Conservation (phyloP, 2,888 invertebrate genomes). For the Hirtodrosophila trivittata region DNA sequence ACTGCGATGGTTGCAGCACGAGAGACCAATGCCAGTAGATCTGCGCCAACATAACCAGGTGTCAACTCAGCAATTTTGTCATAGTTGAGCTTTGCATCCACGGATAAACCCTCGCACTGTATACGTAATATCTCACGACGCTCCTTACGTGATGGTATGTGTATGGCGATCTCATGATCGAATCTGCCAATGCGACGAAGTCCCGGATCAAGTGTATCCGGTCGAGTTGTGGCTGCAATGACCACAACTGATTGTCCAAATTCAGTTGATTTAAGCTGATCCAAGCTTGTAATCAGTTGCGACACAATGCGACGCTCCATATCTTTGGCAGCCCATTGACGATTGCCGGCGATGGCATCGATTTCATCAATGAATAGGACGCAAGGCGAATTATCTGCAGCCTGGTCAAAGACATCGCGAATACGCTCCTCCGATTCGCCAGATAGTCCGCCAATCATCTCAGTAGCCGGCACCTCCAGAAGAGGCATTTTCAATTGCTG, state of each 20-base stretch:
- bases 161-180: conserved; percentile 96
- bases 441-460: conserved; percentile 96
- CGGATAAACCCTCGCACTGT: conserved; percentile 88
- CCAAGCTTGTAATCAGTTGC: conserved; percentile 94
- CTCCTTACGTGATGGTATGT: conserved; percentile 94
- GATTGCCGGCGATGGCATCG: conserved; percentile 96
- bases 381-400: conserved; percentile 91
- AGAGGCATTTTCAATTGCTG: conserved; percentile 93
- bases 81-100: conserved; percentile 89
- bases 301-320: conserved; percentile 98
- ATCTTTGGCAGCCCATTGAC: conserved; percentile 95
- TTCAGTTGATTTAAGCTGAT: conserved; percentile 85
- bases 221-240: conserved; percentile 97
- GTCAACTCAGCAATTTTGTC: conserved; percentile 91
- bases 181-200: conserved; percentile 96
- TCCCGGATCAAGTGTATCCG: conserved; percentile 96
- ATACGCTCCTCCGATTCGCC: conserved; percentile 98
- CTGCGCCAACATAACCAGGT: conserved; percentile 98
- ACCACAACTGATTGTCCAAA: conserved; percentile 86
- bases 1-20: conserved; percentile 95
- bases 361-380: conserved; percentile 98
- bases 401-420: conserved; percentile 94
- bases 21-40: conserved; percentile 92
- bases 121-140: conserved; percentile 91
- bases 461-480: conserved; percentile 94